Conservation (phyloP, 2,113 vertebrate genomes). For the Chrysochloris asiatica region DNA sequence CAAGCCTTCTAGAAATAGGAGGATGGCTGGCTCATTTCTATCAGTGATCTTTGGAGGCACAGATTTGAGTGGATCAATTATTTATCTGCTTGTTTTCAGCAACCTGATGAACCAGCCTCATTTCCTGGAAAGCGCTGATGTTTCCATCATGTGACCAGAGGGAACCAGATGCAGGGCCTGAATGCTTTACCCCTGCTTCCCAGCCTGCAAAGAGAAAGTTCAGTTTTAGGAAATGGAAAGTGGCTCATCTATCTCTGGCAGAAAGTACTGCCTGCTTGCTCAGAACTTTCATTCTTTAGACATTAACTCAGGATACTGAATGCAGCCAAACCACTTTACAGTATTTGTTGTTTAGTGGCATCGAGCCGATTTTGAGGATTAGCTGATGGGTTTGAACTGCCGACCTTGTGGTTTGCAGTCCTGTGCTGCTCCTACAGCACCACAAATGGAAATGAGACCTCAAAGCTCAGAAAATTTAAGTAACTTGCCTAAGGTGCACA, state of each 20-base stretch:
- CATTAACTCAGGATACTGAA: too few species aligned
- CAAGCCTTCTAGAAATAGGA: slow-evolving; percentile 47
- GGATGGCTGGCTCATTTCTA: slow-evolving; percentile 39
- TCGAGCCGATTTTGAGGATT: too few species aligned
- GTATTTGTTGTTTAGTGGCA: too few species aligned
- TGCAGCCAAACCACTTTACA: too few species aligned
- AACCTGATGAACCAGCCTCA: slow-evolving; percentile 57
- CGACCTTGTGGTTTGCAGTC: too few species aligned
- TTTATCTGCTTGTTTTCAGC: slow-evolving; percentile 70
- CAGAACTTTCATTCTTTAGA: too few species aligned
- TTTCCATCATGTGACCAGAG: slow-evolving; percentile 14
- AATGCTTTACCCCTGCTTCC: neutral
- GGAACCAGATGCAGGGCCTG: neutral
- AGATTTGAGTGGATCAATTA: slow-evolving; percentile 72
- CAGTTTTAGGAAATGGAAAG: slow-evolving; percentile 49
- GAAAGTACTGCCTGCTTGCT: neutral
- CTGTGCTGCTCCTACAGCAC: too few species aligned
- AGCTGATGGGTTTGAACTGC: too few species aligned
- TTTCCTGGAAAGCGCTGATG: slow-evolving; percentile 71
- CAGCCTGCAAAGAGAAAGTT: neutral
- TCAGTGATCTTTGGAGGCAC: slow-evolving; percentile 56
- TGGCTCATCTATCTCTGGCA: neutral
- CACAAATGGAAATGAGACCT: neutral
- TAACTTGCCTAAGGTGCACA: neutral
- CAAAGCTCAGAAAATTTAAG: neutral